Conservation (phyloP, 1,140 invertebrate species). For the Calliopsis andreniformis region DNA sequence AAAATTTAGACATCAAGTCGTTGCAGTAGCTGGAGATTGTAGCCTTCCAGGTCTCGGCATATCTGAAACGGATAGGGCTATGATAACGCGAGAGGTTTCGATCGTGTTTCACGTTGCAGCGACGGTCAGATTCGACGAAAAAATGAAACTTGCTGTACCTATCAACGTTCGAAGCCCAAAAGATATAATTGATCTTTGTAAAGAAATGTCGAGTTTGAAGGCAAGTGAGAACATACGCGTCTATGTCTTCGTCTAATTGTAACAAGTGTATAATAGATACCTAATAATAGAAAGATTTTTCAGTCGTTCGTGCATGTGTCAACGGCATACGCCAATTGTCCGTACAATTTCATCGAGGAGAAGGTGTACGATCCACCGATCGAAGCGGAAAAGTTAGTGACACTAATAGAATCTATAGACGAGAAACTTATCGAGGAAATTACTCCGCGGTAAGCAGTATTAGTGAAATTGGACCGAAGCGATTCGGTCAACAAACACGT, state of each 20-base stretch:
- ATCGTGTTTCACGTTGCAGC: slow-evolving; percentile 88
- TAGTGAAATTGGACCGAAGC: background rate
- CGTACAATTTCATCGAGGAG: slow-evolving; percentile 82
- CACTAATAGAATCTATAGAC: slow-evolving; percentile 86
- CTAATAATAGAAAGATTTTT: slow-evolving; percentile 28
- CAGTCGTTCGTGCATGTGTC: slow-evolving; percentile 85
- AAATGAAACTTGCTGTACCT: slow-evolving; percentile 84
- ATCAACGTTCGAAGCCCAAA: slow-evolving; percentile 87
- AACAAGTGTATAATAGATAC: background rate
- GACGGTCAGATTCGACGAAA: slow-evolving; percentile 87
- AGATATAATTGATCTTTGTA: slow-evolving; percentile 84
- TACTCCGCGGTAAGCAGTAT: slow-evolving; percentile 83
- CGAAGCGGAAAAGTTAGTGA: slow-evolving; percentile 83
- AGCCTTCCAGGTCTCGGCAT: slow-evolving; percentile 81
- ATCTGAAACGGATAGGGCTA: slow-evolving; percentile 75
- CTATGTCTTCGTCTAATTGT: background rate
- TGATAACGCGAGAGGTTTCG: slow-evolving; percentile 84
- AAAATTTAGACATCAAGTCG: slow-evolving; percentile 84
- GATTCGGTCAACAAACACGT: background rate
- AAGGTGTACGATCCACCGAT: slow-evolving; percentile 83
- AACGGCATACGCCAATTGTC: slow-evolving; percentile 85
- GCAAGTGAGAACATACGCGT: slow-evolving; percentile 69
- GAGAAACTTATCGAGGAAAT: slow-evolving; percentile 85
- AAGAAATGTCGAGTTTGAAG: slow-evolving; percentile 86
- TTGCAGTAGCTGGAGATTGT: slow-evolving; percentile 84